Conservation (phyloP, 1,140 invertebrate genomes). For the Caerostris extrusa region DNA sequence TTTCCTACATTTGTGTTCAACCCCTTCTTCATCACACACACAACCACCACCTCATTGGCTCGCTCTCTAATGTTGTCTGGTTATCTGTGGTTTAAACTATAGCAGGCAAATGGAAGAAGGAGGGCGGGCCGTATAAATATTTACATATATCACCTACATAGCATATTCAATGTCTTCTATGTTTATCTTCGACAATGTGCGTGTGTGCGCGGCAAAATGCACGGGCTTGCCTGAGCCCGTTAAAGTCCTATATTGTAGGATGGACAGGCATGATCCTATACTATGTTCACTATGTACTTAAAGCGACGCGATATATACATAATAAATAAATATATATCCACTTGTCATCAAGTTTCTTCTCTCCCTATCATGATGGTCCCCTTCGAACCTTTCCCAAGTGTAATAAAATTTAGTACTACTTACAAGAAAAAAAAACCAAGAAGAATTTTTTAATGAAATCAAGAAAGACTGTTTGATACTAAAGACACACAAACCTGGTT, state of each 20-base stretch:
- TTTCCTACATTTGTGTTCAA: constrained; percentile 21
- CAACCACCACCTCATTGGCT: constrained; percentile 47
- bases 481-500: constrained; percentile 33
- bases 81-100: constrained; percentile 76
- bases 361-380: constrained; percentile 8
- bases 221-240: constrained; percentile 67
- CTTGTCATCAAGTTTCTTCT: constrained; percentile 59
- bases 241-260: background rate
- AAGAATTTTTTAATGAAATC: constrained; percentile 74
- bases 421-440: background rate
- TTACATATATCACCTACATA: constrained; percentile 60
- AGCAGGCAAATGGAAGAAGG: constrained; percentile 66
- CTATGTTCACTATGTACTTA: constrained; percentile 75
- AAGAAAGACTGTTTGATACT: constrained; percentile 72
- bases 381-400: constrained; percentile 12
- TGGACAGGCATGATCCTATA: constrained; percentile 75
- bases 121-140: constrained; percentile 73
- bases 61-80: constrained; percentile 74
- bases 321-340: constrained; percentile 72
- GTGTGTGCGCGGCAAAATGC: constrained; percentile 47
- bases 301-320: constrained; percentile 68
- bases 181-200: constrained; percentile 33
- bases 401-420: constrained; percentile 62
- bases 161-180: constrained; percentile 56
- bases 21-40: background rate